Evolutionary conservation across 2,888 invertebrate genomes (phyloP).

Genomic region (Agrilus mali): DNA sequence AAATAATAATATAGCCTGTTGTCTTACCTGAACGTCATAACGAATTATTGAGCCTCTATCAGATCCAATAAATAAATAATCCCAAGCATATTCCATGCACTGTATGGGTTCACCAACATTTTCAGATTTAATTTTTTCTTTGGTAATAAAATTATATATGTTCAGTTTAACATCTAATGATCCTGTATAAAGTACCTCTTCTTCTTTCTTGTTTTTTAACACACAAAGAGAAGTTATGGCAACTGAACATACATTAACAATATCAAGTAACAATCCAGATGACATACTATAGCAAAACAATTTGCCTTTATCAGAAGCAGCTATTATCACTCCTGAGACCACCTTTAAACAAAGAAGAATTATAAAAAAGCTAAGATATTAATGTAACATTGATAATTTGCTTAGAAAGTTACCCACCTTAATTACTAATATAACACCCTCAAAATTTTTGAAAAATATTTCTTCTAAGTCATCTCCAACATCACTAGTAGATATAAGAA

Average conservation of each 20-base stretch:
- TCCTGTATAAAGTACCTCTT: constrained; percentile 46
- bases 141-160: constrained; percentile 44
- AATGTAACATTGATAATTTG: background rate
- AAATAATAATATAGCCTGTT: background rate
- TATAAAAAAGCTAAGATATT: background rate
- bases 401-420: too few species aligned
- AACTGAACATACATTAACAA: constrained; percentile 44
- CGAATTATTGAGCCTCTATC: constrained; percentile 57
- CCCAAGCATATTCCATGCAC: constrained; percentile 64
- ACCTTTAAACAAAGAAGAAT: constrained; percentile 1
- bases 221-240: constrained; percentile 50
- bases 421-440: too few species aligned
- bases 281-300: constrained; percentile 45
- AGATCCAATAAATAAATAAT: constrained; percentile 58
- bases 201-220: constrained; percentile 33
- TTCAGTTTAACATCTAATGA: constrained; percentile 48
- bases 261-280: constrained; percentile 40
- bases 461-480: too few species aligned
- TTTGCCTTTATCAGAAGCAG: constrained; percentile 50
- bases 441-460: too few species aligned
- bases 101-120: constrained; percentile 52
- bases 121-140: constrained; percentile 39
- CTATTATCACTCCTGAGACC: constrained; percentile 31
- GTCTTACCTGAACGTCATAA: constrained; percentile 51
- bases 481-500: too few species aligned